Evolutionary conservation across 1,140 invertebrate species (phyloP), one percentile per base, ranked within the genome.

Genomic region (Zaprionus davidi): DNA sequence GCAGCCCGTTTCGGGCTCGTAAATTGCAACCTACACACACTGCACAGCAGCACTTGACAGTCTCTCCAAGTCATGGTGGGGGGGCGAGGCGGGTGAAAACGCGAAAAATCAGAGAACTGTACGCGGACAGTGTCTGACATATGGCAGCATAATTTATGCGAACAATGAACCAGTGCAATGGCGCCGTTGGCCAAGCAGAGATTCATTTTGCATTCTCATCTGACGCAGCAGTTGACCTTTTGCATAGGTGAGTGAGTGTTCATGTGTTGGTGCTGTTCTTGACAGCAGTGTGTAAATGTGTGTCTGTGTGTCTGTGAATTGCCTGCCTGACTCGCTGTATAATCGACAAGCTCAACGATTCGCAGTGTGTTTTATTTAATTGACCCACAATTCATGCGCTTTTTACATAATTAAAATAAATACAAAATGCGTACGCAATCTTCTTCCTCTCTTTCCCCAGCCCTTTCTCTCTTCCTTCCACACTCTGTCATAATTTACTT

Each of bases 121-220:
- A 65, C 53, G 51, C 36, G 46, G 60, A 57, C 86, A 81, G 62
- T 79, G 81, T 62, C 75, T 64, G 82, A 81, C 86, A 88, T 88
- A 88, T 90, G 84, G 76, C 72, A 57, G 76, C 76, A 84, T 90
- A 88, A 88, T 88, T 88, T 90, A 90, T 90, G 81, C 86, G 81
- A 67, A 81, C 78, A 72, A 65, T 90, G 82, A 90, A 88, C 81
- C 76, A 72, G 59, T 69, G 82, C 78, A 75, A 67, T 41, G 26
- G 41, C 49, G 51, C 53, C 46, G 66, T 57, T 71, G 77, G 67
- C 57, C 70, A 17, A 3, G 41, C 41, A 70, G 64, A 74, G 70
- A 73, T 77, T 77, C 75, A 73, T 73, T 73, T 77, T 73, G 64
- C 64, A 73, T 74, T 66, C 58, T 49, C 49, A 53, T 77, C 63